These are phyloP conservation scores for Cheumatopsyche charites DNA, from an alignment of 1,140 invertebrate genomes.

Conservation along the genomic window DNA sequence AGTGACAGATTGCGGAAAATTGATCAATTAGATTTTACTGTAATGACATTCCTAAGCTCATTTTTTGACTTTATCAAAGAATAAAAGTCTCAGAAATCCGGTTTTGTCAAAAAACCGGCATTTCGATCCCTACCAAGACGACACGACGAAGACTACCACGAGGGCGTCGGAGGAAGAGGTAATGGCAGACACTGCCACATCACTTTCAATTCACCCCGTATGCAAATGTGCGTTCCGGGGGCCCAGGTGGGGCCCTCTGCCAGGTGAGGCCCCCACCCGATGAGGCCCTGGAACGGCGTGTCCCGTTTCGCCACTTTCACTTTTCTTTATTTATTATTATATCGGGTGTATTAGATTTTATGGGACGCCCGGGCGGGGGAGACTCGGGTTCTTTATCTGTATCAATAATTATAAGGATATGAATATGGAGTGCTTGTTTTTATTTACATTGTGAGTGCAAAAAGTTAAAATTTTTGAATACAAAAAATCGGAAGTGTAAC, in stretches of 20 bases:
- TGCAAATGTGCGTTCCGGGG: slow-evolving; percentile 46
- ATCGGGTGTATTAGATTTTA: slow-evolving; percentile 38
- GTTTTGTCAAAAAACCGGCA: too few species aligned
- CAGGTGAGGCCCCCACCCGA: neutral
- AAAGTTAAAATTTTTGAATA: too few species aligned
- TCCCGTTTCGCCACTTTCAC: slow-evolving; percentile 34
- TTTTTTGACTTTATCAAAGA: too few species aligned
- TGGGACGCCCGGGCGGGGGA: slow-evolving; percentile 28
- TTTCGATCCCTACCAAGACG: too few species aligned
- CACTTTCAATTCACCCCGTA: slow-evolving; percentile 47
- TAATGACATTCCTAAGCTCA: too few species aligned
- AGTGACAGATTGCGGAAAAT: too few species aligned
- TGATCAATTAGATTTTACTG: too few species aligned
- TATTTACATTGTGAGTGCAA: too few species aligned
- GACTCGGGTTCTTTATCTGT: slow-evolving; percentile 17
- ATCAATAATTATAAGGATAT: too few species aligned
- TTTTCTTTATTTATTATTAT: slow-evolving; percentile 45
- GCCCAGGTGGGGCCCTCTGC: slow-evolving; percentile 35
- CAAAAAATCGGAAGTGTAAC: too few species aligned
- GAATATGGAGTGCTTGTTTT: too few species aligned
- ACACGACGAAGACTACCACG: neutral
- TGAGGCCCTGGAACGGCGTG: neutral
- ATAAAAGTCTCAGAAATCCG: too few species aligned
- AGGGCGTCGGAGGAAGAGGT: neutral
- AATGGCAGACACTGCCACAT: slow-evolving; percentile 41